phyloP scores from a whole-genome alignment of 2,888 invertebrate species.

The Torymus auratus region DNA sequence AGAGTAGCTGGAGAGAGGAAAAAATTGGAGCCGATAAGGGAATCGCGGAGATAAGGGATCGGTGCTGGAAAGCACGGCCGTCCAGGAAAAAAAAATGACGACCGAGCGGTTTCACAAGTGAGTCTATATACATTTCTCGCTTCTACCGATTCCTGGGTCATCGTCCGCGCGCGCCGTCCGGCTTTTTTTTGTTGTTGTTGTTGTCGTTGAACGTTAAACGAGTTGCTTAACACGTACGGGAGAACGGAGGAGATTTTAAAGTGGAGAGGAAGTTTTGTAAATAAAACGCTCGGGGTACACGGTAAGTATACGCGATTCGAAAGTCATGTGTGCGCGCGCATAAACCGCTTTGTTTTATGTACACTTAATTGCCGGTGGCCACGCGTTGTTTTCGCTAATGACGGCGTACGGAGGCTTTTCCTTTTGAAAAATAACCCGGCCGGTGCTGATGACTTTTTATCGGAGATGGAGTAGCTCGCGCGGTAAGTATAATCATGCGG shows the following conservation, averaged over 20 bases:
- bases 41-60: neutral
- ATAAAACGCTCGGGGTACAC: neutral
- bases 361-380: no score
- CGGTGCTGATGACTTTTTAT: no score
- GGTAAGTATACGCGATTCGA: neutral
- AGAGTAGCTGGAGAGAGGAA: no score
- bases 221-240: neutral
- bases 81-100: slow-evolving; percentile 64
- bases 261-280: neutral
- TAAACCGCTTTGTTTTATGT: neutral
- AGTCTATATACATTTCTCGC: slow-evolving; percentile 61
- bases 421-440: no score
- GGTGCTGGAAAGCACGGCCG: neutral
- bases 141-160: no score
- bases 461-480: no score
- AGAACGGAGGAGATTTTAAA: neutral
- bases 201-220: neutral
- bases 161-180: slow-evolving; percentile 8
- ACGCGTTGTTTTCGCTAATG: no score
- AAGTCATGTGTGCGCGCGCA: neutral
- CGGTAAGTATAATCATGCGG: no score
- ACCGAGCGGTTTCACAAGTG: slow-evolving; percentile 75
- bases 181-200: slow-evolving; percentile 23
- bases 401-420: no score
- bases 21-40: no score